Evolutionary conservation across 2,888 invertebrate genomes (phyloP), one percentile per base, ranked within the genome.

Genomic region (Cheilosia pagana): DNA sequence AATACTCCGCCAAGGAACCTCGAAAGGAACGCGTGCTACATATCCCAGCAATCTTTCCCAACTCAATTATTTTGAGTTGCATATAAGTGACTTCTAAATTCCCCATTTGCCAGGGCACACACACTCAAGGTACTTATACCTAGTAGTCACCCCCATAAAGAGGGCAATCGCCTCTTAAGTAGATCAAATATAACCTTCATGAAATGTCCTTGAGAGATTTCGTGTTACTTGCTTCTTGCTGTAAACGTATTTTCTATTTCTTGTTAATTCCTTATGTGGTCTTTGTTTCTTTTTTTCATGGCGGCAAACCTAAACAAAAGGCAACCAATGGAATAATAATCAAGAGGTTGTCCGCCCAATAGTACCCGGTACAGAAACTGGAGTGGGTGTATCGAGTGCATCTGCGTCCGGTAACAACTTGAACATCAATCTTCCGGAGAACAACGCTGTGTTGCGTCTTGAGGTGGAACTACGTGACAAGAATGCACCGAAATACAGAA

Each of bases 381-480:
- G 48, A 77, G 87, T 83, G 87, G 89, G 85, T 88, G 88, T 53
- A 57, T 75, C 67, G 31, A 65, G 59, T 82, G 59, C 53, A 77
- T 48, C 70, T 74, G 50, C 59, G 65, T 67, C 85, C 71, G 85
- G 83, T 88, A 92, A 91, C 89, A 92, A 92, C 89, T 89, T 92
- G 87, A 92, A 92, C 90, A 92, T 92, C 89, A 92, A 91, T 92
- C 90, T 91, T 89, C 91, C 92, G 87, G 92, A 92, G 85, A 92
- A 91, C 89, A 91, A 91, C 87, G 90, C 91, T 82, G 89, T 92
- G 87, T 88, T 92, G 75, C 91, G 92, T 88, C 91, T 92, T 88
- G 92, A 92, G 89, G 92, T 92, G 81, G 92, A 92, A 89, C 88
- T 92, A 91, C 91, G 92, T 91, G 92, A 92, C 89, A 92, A 92